Base-by-base conservation (phyloP, 37 sponge, comb jelly and placozoan species). In the Diacarnus erythraeanus region DNA sequence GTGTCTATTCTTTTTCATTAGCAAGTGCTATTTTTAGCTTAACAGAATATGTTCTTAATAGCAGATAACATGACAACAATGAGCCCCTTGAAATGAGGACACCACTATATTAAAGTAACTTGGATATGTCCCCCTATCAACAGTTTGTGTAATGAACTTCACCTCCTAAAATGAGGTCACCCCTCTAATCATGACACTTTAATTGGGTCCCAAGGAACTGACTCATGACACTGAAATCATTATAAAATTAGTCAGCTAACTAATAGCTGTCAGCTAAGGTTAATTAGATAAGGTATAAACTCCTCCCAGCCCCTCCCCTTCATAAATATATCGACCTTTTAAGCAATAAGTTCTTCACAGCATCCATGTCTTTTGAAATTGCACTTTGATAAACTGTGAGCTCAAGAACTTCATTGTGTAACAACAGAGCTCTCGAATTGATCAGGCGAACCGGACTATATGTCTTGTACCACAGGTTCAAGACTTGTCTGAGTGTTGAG, bases 401-500 rank as follows among this genome's bases (percentile, higher is more conserved):
- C 47, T 97, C 95, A 71, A 87, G 83, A 38, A 79, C 79, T 77
- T 92, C 89, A 74, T 86, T 86, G 12, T 75, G 69, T 29, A 63
- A 56, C 51, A 88, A 79, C 42, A 97, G 76, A 3, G 56, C 77
- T 1, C 25, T 60, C 6, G 77, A 47, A 21, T 86, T 80, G 21
- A 97, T 86, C 64, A 97, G 66, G 9, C 95, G 60, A 47, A 92
- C 34, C 37, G 9, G 2, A 42, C 88, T 82, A 83, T 84, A 92
- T 8, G 84, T 77, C 71, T 82, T 84, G 69, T 94, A 75, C 98
- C 98, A 97, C 42, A 76, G 37, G 58, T 92, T 93, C 54, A 97
- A 87, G 25, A 97, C 91, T 41, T 91, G 79, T 41, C 73, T 59
- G 77, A 94, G 63, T 18, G 89, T 93, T 25, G 96, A 96, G 64